Percentiles rank a stretch among this genome's conserved stretches.
phyloP scores from a whole-genome alignment of 2,888 invertebrate genomes.

The Acrobasis repandana region DNA sequence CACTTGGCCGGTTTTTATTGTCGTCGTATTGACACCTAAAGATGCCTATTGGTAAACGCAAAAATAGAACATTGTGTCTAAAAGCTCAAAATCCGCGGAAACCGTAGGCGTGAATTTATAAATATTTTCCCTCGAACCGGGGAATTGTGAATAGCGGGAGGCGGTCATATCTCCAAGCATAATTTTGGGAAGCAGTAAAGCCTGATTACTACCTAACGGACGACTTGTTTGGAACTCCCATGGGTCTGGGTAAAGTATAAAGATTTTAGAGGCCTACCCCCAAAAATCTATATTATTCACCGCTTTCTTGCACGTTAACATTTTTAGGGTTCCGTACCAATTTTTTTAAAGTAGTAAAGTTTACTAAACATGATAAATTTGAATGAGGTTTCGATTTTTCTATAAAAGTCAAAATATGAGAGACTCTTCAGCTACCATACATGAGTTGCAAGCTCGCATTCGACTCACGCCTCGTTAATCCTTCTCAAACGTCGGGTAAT shows the following conservation, averaged over 20 bases:
- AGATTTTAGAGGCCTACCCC: neutral
- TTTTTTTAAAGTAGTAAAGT: too few species aligned
- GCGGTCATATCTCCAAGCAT: slow-evolving; percentile 12
- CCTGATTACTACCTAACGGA: neutral
- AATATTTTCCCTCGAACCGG: neutral
- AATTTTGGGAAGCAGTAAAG: slow-evolving; percentile 8
- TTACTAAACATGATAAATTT: too few species aligned
- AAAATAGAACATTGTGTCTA: neutral
- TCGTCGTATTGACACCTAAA: too few species aligned
- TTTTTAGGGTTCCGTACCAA: too few species aligned
- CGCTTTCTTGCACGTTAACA: neutral
- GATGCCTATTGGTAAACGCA: neutral
- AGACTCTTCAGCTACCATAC: neutral
- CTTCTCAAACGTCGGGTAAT: slow-evolving; percentile 31
- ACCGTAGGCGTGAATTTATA: slow-evolving; percentile 8
- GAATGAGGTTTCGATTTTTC: too few species aligned
- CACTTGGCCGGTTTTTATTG: too few species aligned
- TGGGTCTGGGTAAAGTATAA: neutral
- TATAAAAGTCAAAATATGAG: too few species aligned
- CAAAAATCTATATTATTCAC: neutral
- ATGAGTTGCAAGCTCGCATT: neutral
- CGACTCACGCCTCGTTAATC: slow-evolving; percentile 29
- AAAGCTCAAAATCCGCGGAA: neutral
- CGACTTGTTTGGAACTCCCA: slow-evolving; percentile 7
- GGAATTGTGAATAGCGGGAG: slow-evolving; percentile 7